These are phyloP conservation scores for Agonum fuliginosum DNA, from an alignment of 2,888 invertebrate genomes.

Conservation along the genomic window DNA sequence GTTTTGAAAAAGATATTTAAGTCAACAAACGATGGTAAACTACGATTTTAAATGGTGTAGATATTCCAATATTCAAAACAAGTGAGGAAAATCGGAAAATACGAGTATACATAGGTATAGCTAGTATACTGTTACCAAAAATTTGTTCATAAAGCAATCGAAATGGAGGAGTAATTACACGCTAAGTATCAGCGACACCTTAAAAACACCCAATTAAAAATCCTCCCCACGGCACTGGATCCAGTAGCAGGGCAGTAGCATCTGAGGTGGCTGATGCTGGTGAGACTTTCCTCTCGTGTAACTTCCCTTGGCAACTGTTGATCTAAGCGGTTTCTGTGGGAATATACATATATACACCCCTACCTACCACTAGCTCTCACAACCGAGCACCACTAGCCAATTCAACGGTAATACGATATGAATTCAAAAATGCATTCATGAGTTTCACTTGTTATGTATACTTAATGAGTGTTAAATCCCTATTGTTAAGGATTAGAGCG, in stretches of 20 bases:
- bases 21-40: no score
- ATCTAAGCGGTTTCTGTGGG: conserved; percentile 42
- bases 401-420: conserved; percentile 25
- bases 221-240: background rate
- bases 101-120: no score
- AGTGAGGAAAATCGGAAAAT: no score
- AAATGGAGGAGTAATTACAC: no score
- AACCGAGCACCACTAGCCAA: background rate
- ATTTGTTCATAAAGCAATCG: no score
- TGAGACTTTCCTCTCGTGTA: conserved; percentile 21
- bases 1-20: no score
- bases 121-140: no score
- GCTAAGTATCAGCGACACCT: no score
- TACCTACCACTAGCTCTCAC: no score
- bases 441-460: conserved; percentile 10
- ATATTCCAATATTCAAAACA: no score
- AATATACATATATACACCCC: conserved; percentile 21
- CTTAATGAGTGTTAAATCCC: conserved; percentile 11
- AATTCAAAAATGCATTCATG: conserved; percentile 27
- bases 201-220: background rate
- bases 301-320: conserved; percentile 51
- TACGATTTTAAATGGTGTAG: no score
- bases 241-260: conserved; percentile 25
- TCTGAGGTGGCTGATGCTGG: background rate
- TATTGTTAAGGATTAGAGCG: background rate